These are phyloP conservation scores for Zele albiditarsus DNA, from an alignment of 2,888 invertebrate genomes.

Conservation along the genomic window DNA sequence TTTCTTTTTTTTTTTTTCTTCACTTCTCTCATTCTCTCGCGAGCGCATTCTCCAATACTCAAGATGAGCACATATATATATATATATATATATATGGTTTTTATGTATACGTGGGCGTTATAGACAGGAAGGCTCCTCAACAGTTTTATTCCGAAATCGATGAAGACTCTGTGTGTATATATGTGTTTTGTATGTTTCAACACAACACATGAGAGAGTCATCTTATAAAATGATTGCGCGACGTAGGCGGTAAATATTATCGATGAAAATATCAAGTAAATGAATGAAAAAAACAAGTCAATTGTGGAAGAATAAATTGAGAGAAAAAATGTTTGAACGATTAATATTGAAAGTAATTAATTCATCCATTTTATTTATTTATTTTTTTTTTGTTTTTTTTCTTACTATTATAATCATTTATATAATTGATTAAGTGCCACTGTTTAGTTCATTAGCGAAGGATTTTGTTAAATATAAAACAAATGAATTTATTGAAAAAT, in stretches of 20 bases:
- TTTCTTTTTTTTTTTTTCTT: background rate
- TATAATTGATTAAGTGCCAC: too few species aligned
- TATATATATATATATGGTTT: background rate
- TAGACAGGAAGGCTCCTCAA: background rate
- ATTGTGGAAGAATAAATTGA: too few species aligned
- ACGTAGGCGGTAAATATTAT: conserved; percentile 8
- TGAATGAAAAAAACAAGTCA: background rate
- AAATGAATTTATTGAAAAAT: too few species aligned
- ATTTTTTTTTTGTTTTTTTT: too few species aligned
- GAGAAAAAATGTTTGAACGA: too few species aligned
- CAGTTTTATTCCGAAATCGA: conserved; percentile 6
- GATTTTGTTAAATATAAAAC: too few species aligned
- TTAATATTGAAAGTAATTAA: too few species aligned
- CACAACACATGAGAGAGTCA: background rate
- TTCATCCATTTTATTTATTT: too few species aligned
- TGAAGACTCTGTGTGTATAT: background rate
- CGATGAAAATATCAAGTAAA: background rate
- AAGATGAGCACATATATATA: background rate
- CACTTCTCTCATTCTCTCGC: background rate
- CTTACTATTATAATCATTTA: too few species aligned
- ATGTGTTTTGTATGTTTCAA: background rate
- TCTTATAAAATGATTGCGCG: conserved; percentile 17
- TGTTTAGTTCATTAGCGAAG: too few species aligned
- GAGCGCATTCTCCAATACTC: background rate
- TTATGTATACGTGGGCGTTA: background rate